Percentiles rank a stretch among this genome's conserved stretches.
These are phyloP conservation scores for Ferrisia virgata DNA, from an alignment of 2,888 invertebrate genomes.

Conservation along the genomic window DNA sequence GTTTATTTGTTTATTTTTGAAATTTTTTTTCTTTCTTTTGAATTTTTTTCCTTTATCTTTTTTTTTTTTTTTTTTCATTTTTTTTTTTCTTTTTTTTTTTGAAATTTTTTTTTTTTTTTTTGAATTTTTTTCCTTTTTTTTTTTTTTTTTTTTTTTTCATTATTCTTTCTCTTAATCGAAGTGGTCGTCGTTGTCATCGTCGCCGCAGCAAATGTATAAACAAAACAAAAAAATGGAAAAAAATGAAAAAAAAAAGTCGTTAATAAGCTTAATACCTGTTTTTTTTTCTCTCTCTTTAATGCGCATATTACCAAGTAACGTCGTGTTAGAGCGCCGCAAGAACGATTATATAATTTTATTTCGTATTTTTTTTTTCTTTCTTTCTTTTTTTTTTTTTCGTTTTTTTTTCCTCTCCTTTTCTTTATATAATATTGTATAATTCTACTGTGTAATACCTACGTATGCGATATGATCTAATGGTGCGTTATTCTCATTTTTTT, in stretches of 20 bases:
- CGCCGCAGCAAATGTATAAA: neutral
- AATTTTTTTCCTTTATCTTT: neutral
- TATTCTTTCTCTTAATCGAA: neutral
- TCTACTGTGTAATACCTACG: neutral
- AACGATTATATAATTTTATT: conserved; percentile 3
- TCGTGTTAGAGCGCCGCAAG: neutral
- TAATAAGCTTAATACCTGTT: conserved; percentile 41
- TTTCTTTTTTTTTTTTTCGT: neutral
- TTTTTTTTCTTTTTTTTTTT: neutral
- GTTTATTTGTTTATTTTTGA: neutral
- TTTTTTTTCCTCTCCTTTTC: neutral
- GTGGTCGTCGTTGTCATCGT: neutral
- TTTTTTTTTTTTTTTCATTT: neutral
- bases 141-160: neutral
- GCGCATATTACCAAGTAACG: conserved; percentile 5
- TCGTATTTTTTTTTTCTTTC: neutral
- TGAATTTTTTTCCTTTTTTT: neutral
- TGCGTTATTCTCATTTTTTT: conserved; percentile 13
- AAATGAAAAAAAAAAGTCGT: conserved; percentile 25
- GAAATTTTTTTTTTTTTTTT: neutral
- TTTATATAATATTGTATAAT: neutral
- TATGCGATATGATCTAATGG: conserved; percentile 15
- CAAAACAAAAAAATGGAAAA: neutral
- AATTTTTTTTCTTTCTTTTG: neutral
- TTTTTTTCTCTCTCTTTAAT: neutral